A percentile compares a stretch with the other conserved stretches of the same genome.
Conservation (phyloP, 2,113 vertebrate species). For the Paracanthobrama guichenoti region DNA sequence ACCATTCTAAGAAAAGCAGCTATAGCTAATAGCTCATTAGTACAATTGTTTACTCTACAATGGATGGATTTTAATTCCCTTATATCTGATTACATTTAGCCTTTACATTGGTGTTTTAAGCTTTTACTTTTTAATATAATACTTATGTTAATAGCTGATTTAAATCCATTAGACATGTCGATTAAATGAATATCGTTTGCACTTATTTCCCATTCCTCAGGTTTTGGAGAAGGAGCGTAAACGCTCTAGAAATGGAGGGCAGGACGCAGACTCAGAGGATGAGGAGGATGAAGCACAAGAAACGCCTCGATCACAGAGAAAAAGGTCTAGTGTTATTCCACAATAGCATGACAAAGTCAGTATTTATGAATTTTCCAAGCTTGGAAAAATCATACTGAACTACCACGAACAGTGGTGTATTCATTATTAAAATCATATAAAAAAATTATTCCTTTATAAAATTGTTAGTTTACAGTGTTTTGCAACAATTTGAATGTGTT, state of each 20-base stretch:
- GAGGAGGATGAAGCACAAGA: constrained; percentile 76
- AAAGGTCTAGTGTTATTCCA: constrained; percentile 73
- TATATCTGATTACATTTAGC: no score
- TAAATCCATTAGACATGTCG: no score
- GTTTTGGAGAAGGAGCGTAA: constrained; percentile 96
- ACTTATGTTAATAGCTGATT: no score
- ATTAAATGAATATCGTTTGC: not conserved
- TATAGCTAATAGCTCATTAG: no score
- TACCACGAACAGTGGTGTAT: no score
- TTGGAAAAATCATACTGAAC: no score
- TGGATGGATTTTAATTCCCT: no score
- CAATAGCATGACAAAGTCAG: not conserved
- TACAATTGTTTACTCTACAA: no score
- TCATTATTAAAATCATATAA: not conserved
- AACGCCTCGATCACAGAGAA: constrained; percentile 70
- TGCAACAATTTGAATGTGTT: not conserved
- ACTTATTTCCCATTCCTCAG: constrained; percentile 65
- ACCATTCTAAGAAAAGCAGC: no score
- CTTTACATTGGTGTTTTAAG: not conserved
- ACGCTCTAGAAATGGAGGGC: constrained; percentile 75
- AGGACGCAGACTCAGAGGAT: constrained; percentile 70
- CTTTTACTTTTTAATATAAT: no score
- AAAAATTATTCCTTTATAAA: not conserved
- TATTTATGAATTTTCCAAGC: not conserved
- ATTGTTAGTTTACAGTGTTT: not conserved